Evolutionary conservation across 2,888 invertebrate genomes (phyloP).

Genomic region (Pterobdella sp.): DNA sequence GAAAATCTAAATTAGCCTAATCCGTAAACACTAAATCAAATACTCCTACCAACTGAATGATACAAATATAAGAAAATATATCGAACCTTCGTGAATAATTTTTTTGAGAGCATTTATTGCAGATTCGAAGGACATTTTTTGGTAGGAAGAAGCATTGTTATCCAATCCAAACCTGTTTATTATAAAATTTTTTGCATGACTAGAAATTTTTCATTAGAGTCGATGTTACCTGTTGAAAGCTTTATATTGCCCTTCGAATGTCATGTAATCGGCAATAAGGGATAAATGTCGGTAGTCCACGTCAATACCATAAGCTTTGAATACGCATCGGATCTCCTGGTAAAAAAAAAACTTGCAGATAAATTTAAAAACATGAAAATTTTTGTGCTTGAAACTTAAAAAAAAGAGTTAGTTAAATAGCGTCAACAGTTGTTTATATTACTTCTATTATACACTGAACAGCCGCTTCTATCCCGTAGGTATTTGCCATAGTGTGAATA

Average conservation of each 20-base stretch:
- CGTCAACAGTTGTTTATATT: conserved; percentile 26
- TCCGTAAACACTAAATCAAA: background rate
- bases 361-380: background rate
- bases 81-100: conserved; percentile 65
- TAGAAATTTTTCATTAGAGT: too few relatives aligned
- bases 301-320: conserved; percentile 89
- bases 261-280: conserved; percentile 95
- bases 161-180: conserved; percentile 86
- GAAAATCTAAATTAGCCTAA: background rate
- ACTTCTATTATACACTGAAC: conserved; percentile 75
- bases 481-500: conserved; percentile 77
- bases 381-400: background rate
- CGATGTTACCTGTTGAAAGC: conserved; percentile 81
- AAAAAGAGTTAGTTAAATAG: background rate
- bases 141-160: conserved; percentile 80
- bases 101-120: conserved; percentile 74
- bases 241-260: conserved; percentile 77
- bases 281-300: conserved; percentile 88
- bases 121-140: conserved; percentile 97
- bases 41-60: too few relatives aligned
- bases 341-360: background rate
- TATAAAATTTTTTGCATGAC: too few relatives aligned
- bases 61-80: too few relatives aligned
- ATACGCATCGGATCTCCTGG: conserved; percentile 85
- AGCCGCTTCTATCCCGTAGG: conserved; percentile 94